Conservation (phyloP, 1,140 invertebrate genomes). For the Conopomorpha cramerella region DNA sequence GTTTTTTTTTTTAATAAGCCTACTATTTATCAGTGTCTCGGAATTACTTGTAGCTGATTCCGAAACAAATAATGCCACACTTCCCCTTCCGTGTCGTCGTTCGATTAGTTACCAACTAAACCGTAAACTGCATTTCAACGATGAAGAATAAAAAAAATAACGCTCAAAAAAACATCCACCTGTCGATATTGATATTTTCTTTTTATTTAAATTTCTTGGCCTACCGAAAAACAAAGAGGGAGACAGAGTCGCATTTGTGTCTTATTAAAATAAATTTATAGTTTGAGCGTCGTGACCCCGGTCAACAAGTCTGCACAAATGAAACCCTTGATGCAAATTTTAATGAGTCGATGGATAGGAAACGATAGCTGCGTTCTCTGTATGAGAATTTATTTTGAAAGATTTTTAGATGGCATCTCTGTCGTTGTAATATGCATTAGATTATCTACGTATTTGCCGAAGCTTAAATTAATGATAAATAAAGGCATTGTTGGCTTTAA, state of each 20-base stretch:
- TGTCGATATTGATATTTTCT: conserved; percentile 58
- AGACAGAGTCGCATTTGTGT: conserved; percentile 48
- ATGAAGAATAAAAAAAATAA: conserved; percentile 35
- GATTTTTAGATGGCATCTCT: too few relatives aligned
- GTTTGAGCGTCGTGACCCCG: conserved; percentile 50
- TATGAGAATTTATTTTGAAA: not conserved
- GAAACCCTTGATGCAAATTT: not conserved
- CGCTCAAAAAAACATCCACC: conserved; percentile 41
- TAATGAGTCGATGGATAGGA: not conserved
- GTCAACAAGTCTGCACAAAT: conserved; percentile 40
- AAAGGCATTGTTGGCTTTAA: too few relatives aligned
- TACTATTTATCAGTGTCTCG: not conserved
- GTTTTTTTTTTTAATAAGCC: conserved; percentile 2
- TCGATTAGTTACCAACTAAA: conserved; percentile 47
- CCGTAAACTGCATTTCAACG: conserved; percentile 55
- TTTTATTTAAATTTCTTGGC: conserved; percentile 58
- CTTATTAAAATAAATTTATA: conserved; percentile 62
- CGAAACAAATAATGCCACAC: conserved; percentile 18
- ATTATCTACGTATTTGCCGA: too few relatives aligned
- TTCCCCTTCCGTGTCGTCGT: conserved; percentile 33
- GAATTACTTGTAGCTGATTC: conserved; percentile 6
- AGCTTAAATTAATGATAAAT: too few relatives aligned
- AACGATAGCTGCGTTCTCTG: not conserved
- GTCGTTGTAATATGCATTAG: too few relatives aligned
- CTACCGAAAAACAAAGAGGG: conserved; percentile 45